These are phyloP conservation scores for Camponotus vicinus DNA, from an alignment of 1,140 invertebrate genomes.

Conservation along the genomic window DNA sequence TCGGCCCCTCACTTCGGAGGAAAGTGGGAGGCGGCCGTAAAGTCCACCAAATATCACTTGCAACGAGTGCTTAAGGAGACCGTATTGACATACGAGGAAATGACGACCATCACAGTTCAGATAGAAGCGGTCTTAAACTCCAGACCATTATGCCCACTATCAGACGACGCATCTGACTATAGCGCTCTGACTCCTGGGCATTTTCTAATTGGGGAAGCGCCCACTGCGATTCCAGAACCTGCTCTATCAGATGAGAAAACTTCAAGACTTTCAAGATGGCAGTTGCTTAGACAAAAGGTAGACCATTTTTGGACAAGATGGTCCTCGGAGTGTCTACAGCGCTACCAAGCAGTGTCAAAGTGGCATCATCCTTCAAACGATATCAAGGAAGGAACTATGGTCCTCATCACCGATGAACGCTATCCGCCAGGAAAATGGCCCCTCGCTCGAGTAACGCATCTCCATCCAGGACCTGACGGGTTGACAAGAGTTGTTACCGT, in stretches of 20 bases:
- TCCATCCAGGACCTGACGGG: slow-evolving; percentile 9
- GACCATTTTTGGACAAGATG: slow-evolving; percentile 22
- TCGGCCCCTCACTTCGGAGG: no score
- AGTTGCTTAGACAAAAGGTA: background rate
- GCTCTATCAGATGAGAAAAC: background rate
- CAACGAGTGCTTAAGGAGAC: no score
- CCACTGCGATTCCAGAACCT: background rate
- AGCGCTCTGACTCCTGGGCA: no score
- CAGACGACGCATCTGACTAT: no score
- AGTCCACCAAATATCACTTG: no score
- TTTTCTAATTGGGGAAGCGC: no score
- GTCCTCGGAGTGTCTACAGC: slow-evolving; percentile 3
- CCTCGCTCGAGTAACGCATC: background rate
- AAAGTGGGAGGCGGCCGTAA: no score
- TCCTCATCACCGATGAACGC: slow-evolving; percentile 23
- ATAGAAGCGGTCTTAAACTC: no score
- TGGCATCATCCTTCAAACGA: slow-evolving; percentile 11
- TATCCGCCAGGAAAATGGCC: slow-evolving; percentile 17
- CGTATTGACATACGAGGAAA: no score
- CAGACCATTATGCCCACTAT: no score
- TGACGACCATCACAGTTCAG: no score
- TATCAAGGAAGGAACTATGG: slow-evolving; percentile 37
- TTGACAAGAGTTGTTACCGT: background rate
- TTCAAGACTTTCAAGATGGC: background rate
- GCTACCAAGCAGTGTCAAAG: background rate